Evolutionary conservation across 1,140 invertebrate species (phyloP), one percentile per base, ranked within the genome.

Genomic region (Apis laboriosa): DNA sequence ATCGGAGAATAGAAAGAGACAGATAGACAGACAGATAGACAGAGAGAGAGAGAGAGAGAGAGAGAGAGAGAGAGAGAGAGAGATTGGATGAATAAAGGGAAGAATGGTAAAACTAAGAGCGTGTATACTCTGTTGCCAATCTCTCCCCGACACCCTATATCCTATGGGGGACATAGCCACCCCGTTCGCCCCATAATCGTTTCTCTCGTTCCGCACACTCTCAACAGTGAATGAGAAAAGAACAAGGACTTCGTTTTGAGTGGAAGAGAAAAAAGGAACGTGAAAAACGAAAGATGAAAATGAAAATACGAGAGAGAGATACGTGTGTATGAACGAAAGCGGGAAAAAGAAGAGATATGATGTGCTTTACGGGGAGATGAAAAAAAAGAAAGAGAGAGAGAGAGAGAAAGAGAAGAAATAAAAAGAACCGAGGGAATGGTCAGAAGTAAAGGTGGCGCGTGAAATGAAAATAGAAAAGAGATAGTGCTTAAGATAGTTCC

Each of bases 121-220:
- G 85, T 34, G 81, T 87, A 80, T 86, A 80, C 86, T 86, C 86
- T 87, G 89, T 89, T 89, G 86, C 89, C 84, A 90, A 90, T 89
- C 87, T 89, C 89, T 85, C 85, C 79, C 77, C 80, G 86, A 88
- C 89, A 89, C 83, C 87, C 89, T 90, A 90, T 89, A 86, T 86
- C 81, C 86, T 85, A 87, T 80, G 87, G 83, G 83, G 80, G 70
- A 70, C 83, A 80, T 86, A 82, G 84, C 85, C 84, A 89, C 86
- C 85, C 88, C 85, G 80, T 88, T 89, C 88, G 74, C 75, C 82
- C 89, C 88, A 86, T 90, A 89, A 88, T 90, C 89, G 84, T 89
- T 80, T 86, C 89, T 87, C 86, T 90, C 89, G 73, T 79, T 84
- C 71, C 76, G 72, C 80, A 83, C 53, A 53, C 77, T 86, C 78